Evolutionary conservation across 64 coral and sea anemone species (phyloP).

Genomic region (Porites lutea): DNA sequence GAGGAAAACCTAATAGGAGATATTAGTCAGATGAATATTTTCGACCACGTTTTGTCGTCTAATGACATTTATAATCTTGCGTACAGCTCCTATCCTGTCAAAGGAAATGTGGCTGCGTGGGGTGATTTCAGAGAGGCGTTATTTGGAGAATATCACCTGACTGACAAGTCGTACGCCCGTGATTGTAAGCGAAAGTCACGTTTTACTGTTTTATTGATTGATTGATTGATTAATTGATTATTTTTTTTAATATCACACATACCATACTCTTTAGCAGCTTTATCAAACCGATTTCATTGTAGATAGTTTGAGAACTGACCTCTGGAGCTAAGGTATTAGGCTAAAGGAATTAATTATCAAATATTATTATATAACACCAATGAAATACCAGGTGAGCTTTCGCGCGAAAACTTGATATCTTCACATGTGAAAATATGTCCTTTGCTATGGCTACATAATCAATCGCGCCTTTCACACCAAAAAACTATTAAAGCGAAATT

Average conservation of each 20-base stretch:
- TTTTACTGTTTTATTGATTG: too few relatives aligned
- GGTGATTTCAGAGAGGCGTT: conserved; percentile 81
- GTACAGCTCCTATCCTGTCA: conserved; percentile 61
- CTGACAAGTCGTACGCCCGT: conserved; percentile 73
- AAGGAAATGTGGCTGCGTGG: conserved; percentile 82
- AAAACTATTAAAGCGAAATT: too few relatives aligned
- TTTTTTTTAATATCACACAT: not conserved
- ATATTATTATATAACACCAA: too few relatives aligned
- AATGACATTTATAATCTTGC: conserved; percentile 73
- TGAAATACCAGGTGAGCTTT: too few relatives aligned
- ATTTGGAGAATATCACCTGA: conserved; percentile 63
- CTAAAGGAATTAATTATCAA: too few relatives aligned
- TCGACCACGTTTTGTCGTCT: conserved; percentile 14
- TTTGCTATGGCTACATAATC: too few relatives aligned
- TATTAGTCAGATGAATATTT: conserved; percentile 61
- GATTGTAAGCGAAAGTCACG: conserved; percentile 51
- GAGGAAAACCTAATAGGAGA: conserved; percentile 62
- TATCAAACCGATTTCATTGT: not conserved
- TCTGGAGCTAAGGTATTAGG: too few relatives aligned
- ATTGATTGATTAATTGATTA: not conserved
- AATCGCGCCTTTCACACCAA: too few relatives aligned
- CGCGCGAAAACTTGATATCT: too few relatives aligned
- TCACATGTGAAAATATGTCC: too few relatives aligned
- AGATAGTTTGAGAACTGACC: not conserved
- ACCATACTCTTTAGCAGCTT: not conserved